These are phyloP conservation scores for Scaptomyza parva DNA, from an alignment of 2,888 invertebrate genomes.

Conservation along the genomic window DNA sequence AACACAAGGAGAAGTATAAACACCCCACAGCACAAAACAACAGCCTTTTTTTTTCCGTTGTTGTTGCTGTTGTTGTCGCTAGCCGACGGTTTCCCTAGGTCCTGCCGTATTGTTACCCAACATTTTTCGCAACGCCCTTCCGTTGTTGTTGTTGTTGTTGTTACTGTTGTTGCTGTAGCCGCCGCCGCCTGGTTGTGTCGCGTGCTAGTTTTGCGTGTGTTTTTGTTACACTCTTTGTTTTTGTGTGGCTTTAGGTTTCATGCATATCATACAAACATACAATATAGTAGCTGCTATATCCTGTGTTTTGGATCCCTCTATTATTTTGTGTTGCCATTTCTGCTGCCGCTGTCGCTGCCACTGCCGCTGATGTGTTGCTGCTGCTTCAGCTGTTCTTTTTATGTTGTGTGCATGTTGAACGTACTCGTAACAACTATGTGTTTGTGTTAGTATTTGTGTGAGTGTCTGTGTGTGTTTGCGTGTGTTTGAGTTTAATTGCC, in stretches of 20 bases:
- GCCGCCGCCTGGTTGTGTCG: constrained; percentile 56
- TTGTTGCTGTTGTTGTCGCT: too few species aligned
- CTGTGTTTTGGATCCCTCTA: constrained; percentile 3
- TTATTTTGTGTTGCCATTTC: constrained; percentile 55
- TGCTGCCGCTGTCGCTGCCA: constrained; percentile 24
- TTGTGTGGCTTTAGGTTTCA: constrained; percentile 22
- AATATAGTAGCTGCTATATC: neutral
- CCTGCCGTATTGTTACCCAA: neutral
- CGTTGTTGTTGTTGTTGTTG: constrained; percentile 10
- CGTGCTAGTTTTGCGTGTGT: constrained; percentile 56
- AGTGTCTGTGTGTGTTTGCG: too few species aligned
- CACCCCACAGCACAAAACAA: constrained; percentile 24
- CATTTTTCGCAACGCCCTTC: constrained; percentile 13
- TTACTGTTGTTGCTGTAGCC: constrained; percentile 14
- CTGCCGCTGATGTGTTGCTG: constrained; percentile 31
- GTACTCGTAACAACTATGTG: neutral
- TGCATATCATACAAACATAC: constrained; percentile 5
- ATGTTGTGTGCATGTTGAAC: constrained; percentile 12
- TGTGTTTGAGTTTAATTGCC: constrained; percentile 50
- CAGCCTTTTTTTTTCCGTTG: constrained; percentile 22
- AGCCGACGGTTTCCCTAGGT: constrained; percentile 14
- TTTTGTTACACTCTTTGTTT: constrained; percentile 53
- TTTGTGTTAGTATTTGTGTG: constrained; percentile 23
- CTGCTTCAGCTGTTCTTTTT: constrained; percentile 45
- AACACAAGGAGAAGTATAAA: constrained; percentile 34